Evolutionary conservation across 2,888 invertebrate species (phyloP).

Genomic region (Calameuta pallipes): DNA sequence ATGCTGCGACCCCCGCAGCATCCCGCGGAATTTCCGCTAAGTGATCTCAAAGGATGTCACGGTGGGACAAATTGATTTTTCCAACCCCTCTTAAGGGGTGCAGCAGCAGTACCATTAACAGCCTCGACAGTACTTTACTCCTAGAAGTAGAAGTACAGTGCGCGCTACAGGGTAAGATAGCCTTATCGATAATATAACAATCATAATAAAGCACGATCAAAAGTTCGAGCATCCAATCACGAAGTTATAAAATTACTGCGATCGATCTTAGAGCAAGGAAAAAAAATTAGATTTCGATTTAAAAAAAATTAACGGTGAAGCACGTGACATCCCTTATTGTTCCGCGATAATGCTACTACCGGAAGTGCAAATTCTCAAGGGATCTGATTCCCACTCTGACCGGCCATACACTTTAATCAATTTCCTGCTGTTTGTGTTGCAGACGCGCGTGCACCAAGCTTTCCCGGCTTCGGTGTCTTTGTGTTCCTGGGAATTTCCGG

Average conservation of each 20-base stretch:
- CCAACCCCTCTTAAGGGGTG: conserved; percentile 17
- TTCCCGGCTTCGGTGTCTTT: background rate
- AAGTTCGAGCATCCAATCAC: background rate
- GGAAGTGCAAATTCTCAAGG: background rate
- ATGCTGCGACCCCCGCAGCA: conserved; percentile 10
- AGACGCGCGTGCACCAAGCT: background rate
- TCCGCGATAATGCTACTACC: background rate
- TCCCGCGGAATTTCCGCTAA: conserved; percentile 53
- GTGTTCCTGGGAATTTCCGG: background rate
- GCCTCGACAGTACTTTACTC: background rate
- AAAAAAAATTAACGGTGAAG: background rate
- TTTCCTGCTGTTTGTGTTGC: background rate
- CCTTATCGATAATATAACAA: background rate
- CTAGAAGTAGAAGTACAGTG: background rate
- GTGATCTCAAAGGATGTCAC: conserved; percentile 58
- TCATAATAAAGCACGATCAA: background rate
- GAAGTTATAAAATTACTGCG: background rate
- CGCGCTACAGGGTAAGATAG: background rate
- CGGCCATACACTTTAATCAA: background rate
- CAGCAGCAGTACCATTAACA: background rate
- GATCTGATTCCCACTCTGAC: background rate
- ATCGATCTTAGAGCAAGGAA: background rate
- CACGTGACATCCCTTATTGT: background rate
- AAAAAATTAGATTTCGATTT: background rate
- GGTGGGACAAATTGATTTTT: conserved; percentile 59